Evolutionary conservation across 2,113 vertebrate genomes (phyloP).

Genomic region (Condylura cristata): DNA sequence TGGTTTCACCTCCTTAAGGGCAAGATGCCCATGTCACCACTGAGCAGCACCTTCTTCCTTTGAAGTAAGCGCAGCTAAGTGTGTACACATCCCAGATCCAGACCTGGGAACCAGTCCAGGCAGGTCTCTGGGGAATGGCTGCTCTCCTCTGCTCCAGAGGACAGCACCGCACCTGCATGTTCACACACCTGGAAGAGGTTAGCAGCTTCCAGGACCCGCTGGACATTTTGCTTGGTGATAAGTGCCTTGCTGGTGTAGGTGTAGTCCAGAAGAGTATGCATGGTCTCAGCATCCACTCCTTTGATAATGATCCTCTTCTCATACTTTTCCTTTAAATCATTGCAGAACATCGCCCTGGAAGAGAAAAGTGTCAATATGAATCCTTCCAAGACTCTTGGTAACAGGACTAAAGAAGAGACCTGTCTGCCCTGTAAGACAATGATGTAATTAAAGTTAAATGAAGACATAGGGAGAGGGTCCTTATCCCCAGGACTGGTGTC

Average conservation of each 20-base stretch:
- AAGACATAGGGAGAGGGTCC: neutral
- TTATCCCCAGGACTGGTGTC: neutral
- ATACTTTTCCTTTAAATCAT: constrained; percentile 94
- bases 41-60: neutral
- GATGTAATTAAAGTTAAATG: neutral
- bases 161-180: neutral
- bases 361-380: constrained; percentile 62
- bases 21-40: neutral
- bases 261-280: constrained; percentile 94
- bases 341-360: constrained; percentile 98
- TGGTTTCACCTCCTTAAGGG: neutral
- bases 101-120: neutral
- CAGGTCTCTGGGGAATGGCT: neutral
- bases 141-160: neutral
- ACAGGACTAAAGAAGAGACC: neutral
- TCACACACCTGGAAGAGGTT: constrained; percentile 95
- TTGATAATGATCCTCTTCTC: constrained; percentile 94
- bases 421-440: neutral
- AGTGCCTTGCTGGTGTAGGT: constrained; percentile 95
- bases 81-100: neutral
- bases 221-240: constrained; percentile 95
- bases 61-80: neutral
- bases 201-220: constrained; percentile 94
- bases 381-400: neutral
- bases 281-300: constrained; percentile 94